A percentile compares a stretch with the other conserved stretches of the same genome.
Conservation (phyloP, 2,113 vertebrate genomes). For the Trinectes maculatus region DNA sequence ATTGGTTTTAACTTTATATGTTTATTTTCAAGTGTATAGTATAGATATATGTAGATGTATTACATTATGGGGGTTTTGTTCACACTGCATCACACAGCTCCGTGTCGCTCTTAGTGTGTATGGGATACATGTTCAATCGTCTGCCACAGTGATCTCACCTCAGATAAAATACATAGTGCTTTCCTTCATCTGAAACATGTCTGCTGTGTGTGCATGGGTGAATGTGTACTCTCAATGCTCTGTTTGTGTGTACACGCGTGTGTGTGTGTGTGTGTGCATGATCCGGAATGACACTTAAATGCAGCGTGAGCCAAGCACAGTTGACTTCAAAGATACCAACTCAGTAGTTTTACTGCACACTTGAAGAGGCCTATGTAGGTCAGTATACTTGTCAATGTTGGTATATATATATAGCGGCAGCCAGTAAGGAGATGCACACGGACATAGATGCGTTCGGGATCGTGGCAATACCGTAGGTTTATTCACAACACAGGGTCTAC, state of each 20-base stretch:
- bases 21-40: not conserved
- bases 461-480: too few relatives aligned
- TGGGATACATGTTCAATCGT: conserved; percentile 21
- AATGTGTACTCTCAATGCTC: not conserved
- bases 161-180: not conserved
- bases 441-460: too few relatives aligned
- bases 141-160: conserved; percentile 8
- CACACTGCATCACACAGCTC: not conserved
- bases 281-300: conserved; percentile 45
- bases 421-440: too few relatives aligned
- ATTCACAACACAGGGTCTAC: too few relatives aligned
- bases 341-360: conserved; percentile 9
- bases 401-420: not conserved
- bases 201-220: not conserved
- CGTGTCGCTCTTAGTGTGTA: not conserved
- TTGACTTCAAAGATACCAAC: conserved; percentile 44
- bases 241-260: not conserved
- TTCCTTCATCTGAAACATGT: conserved; percentile 8
- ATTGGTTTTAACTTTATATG: not conserved
- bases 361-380: conserved; percentile 23
- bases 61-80: not conserved
- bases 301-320: conserved; percentile 7
- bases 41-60: too few relatives aligned
- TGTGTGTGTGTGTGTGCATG: not conserved
- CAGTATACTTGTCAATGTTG: not conserved